phyloP scores from a whole-genome alignment of 2,113 vertebrate genomes.

The Corynorhinus townsendii region DNA sequence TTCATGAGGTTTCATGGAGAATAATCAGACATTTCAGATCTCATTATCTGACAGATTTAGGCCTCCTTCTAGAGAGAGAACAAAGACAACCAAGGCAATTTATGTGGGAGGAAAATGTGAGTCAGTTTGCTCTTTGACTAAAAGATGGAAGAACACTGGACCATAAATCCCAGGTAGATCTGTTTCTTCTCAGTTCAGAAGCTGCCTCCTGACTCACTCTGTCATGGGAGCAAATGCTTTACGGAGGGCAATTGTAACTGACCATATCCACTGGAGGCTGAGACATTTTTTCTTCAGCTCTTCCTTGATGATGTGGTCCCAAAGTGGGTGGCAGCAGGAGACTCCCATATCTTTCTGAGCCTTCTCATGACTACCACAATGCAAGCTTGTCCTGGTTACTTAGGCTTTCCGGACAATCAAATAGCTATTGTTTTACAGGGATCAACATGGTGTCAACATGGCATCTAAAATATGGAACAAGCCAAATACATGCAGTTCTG shows the following conservation, averaged over 20 bases:
- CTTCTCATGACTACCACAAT: neutral
- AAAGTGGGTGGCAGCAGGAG: neutral
- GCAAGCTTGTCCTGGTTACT: neutral
- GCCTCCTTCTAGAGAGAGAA: constrained; percentile 67
- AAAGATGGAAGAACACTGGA: constrained; percentile 61
- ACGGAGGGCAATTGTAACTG: neutral
- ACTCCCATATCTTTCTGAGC: neutral
- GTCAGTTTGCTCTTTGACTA: constrained; percentile 73
- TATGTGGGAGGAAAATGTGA: constrained; percentile 72
- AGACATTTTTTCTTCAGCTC: neutral
- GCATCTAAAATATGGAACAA: neutral
- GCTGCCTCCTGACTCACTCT: constrained; percentile 54
- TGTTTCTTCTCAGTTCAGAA: constrained; percentile 59
- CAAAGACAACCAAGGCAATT: constrained; percentile 77
- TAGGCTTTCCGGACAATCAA: neutral
- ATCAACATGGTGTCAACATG: neutral
- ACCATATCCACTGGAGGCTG: neutral
- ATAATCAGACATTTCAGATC: constrained; percentile 66
- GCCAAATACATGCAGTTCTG: neutral
- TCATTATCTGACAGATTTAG: constrained; percentile 71
- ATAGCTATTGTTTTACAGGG: neutral
- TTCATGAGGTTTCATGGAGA: constrained; percentile 57
- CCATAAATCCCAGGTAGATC: constrained; percentile 67
- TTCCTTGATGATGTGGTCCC: neutral
- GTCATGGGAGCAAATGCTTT: neutral